A percentile compares a stretch with the other conserved stretches of the same genome.
These are phyloP conservation scores for Drusus annulatus DNA, from an alignment of 1,140 invertebrate species.

Conservation along the genomic window DNA sequence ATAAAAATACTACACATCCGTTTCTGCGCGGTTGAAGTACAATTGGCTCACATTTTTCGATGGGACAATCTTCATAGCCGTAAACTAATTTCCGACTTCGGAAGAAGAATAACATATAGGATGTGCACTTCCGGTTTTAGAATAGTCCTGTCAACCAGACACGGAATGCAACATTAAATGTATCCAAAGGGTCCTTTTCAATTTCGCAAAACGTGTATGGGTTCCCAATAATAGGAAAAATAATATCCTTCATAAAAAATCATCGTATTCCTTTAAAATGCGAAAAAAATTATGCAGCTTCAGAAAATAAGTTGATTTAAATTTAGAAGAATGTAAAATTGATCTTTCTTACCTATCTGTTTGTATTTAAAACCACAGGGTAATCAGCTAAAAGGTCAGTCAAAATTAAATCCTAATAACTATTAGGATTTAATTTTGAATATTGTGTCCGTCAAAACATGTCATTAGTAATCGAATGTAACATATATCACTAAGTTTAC, in stretches of 20 bases:
- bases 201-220: slow-evolving; percentile 1
- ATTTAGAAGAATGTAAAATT: too few species aligned
- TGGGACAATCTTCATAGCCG: slow-evolving; percentile 22
- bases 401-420: too few species aligned
- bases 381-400: too few species aligned
- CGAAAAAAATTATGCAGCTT: neutral
- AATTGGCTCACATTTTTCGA: too few species aligned
- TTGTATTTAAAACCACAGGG: too few species aligned
- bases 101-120: neutral
- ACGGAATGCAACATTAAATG: slow-evolving; percentile 3
- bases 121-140: slow-evolving; percentile 25
- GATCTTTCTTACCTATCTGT: too few species aligned
- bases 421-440: too few species aligned
- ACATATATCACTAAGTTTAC: too few species aligned
- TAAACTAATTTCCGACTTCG: slow-evolving; percentile 53
- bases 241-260: neutral
- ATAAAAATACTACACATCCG: too few species aligned
- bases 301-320: neutral
- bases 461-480: too few species aligned
- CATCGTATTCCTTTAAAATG: neutral
- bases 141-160: neutral
- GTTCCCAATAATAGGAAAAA: neutral
- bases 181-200: neutral
- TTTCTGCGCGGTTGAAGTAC: too few species aligned
- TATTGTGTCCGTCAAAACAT: too few species aligned